Evolutionary conservation across 2,797 vertebrate species (phyloP).

Genomic region (Alauda arvensis): DNA sequence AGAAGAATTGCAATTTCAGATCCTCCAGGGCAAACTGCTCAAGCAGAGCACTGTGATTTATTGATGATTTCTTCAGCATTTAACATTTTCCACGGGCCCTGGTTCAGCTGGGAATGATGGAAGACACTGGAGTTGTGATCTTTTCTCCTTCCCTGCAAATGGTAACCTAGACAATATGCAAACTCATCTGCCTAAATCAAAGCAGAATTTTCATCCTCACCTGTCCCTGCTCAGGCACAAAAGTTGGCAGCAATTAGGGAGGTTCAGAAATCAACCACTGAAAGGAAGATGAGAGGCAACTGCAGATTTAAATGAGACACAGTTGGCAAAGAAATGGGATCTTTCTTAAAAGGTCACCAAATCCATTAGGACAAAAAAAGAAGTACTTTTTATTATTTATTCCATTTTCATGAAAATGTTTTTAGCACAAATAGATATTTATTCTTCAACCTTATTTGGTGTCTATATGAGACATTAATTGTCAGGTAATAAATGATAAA

Average conservation of each 20-base stretch:
- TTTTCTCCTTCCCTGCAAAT: constrained; percentile 29
- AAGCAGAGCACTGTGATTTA: neutral
- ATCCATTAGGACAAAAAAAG: neutral
- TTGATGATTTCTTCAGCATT: neutral
- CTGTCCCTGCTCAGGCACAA: neutral
- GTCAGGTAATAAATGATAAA: neutral
- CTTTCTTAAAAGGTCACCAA: neutral
- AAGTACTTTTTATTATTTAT: neutral
- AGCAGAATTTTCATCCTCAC: neutral
- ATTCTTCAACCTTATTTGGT: neutral
- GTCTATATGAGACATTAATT: neutral
- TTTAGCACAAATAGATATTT: neutral
- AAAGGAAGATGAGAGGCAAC: neutral
- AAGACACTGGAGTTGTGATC: neutral
- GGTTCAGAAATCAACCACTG: neutral
- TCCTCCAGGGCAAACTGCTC: neutral
- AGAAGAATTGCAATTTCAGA: neutral
- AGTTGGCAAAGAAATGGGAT: neutral
- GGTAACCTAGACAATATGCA: constrained; percentile 48
- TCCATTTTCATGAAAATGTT: neutral
- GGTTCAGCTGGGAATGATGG: neutral
- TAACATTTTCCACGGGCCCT: neutral
- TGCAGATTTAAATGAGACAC: neutral
- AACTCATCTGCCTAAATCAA: constrained; percentile 26
- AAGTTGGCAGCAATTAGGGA: neutral